A percentile compares a stretch with the other conserved stretches of the same genome.
These are phyloP conservation scores for Cantharis rustica DNA, from an alignment of 2,888 invertebrate species.

Conservation along the genomic window DNA sequence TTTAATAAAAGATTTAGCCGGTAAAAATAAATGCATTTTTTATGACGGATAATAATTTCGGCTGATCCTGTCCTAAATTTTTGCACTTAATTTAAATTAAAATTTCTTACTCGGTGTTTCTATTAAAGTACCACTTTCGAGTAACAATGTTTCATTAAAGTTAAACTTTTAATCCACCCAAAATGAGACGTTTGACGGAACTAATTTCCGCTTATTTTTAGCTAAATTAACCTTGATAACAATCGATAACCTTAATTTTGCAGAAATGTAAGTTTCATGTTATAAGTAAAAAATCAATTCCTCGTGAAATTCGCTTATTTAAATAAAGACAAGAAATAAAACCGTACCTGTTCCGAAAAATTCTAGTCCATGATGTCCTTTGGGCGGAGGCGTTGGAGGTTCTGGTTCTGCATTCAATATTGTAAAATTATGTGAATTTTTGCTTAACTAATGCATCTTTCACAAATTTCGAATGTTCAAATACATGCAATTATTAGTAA, in stretches of 20 bases:
- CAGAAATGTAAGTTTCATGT: not conserved
- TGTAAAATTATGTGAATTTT: slow-evolving; percentile 26
- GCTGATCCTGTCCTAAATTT: not conserved
- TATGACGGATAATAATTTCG: not conserved
- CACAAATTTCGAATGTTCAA: slow-evolving; percentile 7
- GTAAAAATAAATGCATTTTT: not conserved
- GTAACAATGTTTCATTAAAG: not conserved
- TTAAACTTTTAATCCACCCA: not conserved
- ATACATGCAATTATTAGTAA: slow-evolving; percentile 14
- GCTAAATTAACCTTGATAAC: not conserved
- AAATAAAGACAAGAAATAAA: slow-evolving; percentile 3
- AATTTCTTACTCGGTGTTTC: not conserved
- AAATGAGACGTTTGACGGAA: not conserved
- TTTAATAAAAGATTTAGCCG: not conserved
- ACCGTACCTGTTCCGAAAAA: slow-evolving; percentile 64
- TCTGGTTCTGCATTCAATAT: slow-evolving; percentile 62
- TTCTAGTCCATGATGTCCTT: slow-evolving; percentile 62
- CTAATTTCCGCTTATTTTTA: slow-evolving; percentile 2
- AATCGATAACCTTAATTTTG: slow-evolving; percentile 1
- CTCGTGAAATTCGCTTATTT: not conserved
- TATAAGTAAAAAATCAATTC: not conserved
- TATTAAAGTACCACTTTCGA: not conserved
- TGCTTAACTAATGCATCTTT: slow-evolving; percentile 13
- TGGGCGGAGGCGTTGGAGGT: slow-evolving; percentile 68
- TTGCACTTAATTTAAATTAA: not conserved